These are phyloP conservation scores for Anas flavirostris DNA, from an alignment of 2,797 vertebrate genomes.

Conservation along the genomic window DNA sequence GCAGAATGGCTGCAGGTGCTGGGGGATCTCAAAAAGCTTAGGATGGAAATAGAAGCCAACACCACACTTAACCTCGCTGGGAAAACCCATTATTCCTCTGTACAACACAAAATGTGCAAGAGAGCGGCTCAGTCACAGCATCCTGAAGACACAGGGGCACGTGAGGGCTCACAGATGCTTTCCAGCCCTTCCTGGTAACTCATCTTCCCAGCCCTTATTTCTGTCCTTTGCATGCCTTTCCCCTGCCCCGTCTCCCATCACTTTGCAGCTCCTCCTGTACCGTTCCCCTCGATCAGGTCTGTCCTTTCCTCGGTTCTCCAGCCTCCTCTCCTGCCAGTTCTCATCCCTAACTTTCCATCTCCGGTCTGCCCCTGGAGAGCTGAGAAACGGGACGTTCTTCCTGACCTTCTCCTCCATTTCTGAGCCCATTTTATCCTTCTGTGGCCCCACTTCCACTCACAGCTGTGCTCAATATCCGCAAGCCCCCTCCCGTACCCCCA, in stretches of 20 bases:
- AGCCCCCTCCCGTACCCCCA: background rate
- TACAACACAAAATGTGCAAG: background rate
- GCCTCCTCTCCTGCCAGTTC: background rate
- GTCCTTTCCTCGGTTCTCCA: background rate
- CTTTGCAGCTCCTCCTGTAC: background rate
- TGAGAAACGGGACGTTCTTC: background rate
- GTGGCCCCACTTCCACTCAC: background rate
- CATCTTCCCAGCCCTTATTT: background rate
- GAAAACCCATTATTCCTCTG: background rate
- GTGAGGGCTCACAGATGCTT: accelerated
- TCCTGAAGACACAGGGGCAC: background rate
- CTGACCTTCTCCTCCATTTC: background rate
- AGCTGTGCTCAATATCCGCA: background rate
- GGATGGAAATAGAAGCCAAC: background rate
- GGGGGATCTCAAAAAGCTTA: background rate
- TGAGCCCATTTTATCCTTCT: background rate
- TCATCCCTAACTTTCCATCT: background rate
- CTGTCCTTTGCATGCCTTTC: background rate
- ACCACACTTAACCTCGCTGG: too few relatives aligned
- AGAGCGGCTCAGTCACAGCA: background rate
- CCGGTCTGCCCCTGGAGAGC: background rate
- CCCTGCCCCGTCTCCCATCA: background rate
- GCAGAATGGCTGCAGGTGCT: accelerated
- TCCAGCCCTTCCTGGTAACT: background rate
- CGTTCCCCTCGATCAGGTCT: background rate